A percentile compares a stretch with the other conserved stretches of the same genome.
These are phyloP conservation scores for Cherax quadricarinatus DNA, from an alignment of 1,140 invertebrate genomes.

Conservation along the genomic window DNA sequence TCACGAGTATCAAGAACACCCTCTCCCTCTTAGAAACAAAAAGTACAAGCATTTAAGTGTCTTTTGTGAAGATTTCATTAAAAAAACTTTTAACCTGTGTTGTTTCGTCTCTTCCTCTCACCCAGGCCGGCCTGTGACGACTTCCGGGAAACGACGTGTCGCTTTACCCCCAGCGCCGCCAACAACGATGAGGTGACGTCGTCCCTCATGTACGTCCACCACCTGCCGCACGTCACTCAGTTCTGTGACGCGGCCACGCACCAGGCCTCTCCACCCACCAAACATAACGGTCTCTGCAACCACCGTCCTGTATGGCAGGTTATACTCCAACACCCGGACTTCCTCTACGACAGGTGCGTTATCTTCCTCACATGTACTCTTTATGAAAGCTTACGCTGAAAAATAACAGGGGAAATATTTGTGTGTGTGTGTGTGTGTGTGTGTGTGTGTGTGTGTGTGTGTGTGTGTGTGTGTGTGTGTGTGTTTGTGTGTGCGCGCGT, in stretches of 20 bases:
- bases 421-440: background rate
- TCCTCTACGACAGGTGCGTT: slow-evolving; percentile 60
- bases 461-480: background rate
- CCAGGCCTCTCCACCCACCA: slow-evolving; percentile 75
- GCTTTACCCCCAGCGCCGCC: slow-evolving; percentile 57
- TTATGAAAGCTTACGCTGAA: background rate
- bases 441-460: background rate
- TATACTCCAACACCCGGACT: slow-evolving; percentile 74
- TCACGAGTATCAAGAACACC: no score
- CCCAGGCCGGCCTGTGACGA: slow-evolving; percentile 44
- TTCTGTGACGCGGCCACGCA: slow-evolving; percentile 75
- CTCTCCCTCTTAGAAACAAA: no score
- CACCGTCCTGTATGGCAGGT: slow-evolving; percentile 74
- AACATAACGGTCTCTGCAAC: slow-evolving; percentile 76
- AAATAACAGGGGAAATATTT: background rate
- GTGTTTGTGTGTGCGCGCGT: background rate
- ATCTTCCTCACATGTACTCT: background rate
- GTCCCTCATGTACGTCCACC: slow-evolving; percentile 80
- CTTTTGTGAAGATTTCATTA: no score
- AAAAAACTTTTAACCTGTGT: no score
- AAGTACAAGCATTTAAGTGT: no score
- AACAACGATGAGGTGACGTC: slow-evolving; percentile 75
- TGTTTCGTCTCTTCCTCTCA: background rate
- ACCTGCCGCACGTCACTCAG: slow-evolving; percentile 73
- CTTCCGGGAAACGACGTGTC: slow-evolving; percentile 50